A percentile compares a stretch with the other conserved stretches of the same genome.
These are phyloP conservation scores for Casuarius casuarius DNA, from an alignment of 2,113 vertebrate genomes.

Conservation along the genomic window DNA sequence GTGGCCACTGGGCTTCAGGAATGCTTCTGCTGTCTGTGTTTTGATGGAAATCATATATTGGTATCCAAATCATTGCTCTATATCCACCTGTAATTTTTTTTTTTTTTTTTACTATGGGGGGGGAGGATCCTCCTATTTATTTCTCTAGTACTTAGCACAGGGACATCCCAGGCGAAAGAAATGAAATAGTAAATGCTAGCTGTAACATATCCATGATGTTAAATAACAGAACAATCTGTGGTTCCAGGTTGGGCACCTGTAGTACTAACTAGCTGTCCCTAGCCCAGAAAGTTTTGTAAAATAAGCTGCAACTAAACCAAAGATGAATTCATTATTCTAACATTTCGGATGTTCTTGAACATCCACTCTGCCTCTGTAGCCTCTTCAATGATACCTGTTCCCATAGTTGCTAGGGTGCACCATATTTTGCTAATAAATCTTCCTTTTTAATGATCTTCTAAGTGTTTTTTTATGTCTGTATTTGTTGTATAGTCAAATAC, in stretches of 20 bases:
- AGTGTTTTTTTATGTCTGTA: background rate
- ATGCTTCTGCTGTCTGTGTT: background rate
- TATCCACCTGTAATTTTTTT: background rate
- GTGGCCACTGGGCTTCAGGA: background rate
- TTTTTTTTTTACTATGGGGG: no score
- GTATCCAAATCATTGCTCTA: background rate
- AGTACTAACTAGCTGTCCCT: background rate
- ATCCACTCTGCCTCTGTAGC: background rate
- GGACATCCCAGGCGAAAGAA: background rate
- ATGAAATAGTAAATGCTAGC: no score
- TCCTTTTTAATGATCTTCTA: background rate
- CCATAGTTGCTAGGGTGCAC: background rate
- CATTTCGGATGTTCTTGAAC: background rate
- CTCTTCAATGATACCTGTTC: background rate
- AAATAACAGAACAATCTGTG: background rate
- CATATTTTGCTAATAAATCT: background rate
- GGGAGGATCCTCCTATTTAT: background rate
- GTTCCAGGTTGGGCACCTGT: background rate
- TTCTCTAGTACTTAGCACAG: rapidly evolving
- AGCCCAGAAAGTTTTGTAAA: background rate
- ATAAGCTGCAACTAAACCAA: background rate
- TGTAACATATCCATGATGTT: rapidly evolving
- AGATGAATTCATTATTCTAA: background rate
- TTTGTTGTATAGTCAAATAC: background rate
- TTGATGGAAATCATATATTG: background rate